phyloP scores from a whole-genome alignment of 2,888 invertebrate genomes.

The Heterodera filipjevi region DNA sequence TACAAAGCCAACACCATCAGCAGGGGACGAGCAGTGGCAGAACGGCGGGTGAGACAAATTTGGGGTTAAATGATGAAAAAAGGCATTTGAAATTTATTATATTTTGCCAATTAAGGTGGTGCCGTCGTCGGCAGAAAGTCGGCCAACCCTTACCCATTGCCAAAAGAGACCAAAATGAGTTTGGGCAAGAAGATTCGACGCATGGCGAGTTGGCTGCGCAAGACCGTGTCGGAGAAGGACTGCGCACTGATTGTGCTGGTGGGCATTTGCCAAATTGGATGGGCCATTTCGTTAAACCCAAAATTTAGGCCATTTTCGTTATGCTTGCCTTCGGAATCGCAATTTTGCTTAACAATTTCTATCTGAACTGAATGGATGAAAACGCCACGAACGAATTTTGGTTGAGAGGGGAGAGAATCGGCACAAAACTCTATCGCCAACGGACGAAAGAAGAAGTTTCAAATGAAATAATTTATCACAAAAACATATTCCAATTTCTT shows the following conservation, averaged over 20 bases:
- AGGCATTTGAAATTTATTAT: background rate
- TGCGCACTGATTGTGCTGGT: constrained; percentile 43
- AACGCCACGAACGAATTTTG: background rate
- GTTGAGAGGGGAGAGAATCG: background rate
- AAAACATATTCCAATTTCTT: background rate
- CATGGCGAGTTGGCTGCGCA: constrained; percentile 30
- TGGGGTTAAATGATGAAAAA: too few relatives aligned
- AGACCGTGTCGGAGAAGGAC: constrained; percentile 40
- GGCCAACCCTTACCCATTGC: constrained; percentile 13
- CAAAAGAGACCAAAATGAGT: constrained; percentile 34
- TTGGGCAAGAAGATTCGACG: constrained; percentile 31
- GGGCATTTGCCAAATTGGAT: constrained; percentile 20
- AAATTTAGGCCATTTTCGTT: constrained; percentile 44
- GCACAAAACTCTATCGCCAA: too few relatives aligned
- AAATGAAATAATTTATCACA: background rate
- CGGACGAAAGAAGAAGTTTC: too few relatives aligned
- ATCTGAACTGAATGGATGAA: constrained; percentile 32
- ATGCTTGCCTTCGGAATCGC: constrained; percentile 45
- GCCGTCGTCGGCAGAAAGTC: constrained; percentile 12
- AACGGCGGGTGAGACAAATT: constrained; percentile 23
- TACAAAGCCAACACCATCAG: background rate
- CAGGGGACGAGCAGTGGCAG: constrained; percentile 10
- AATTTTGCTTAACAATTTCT: constrained; percentile 45
- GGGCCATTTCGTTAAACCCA: background rate
- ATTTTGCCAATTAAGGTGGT: background rate